phyloP scores from a whole-genome alignment of 2,888 invertebrate genomes.

The Julus scandinavius region DNA sequence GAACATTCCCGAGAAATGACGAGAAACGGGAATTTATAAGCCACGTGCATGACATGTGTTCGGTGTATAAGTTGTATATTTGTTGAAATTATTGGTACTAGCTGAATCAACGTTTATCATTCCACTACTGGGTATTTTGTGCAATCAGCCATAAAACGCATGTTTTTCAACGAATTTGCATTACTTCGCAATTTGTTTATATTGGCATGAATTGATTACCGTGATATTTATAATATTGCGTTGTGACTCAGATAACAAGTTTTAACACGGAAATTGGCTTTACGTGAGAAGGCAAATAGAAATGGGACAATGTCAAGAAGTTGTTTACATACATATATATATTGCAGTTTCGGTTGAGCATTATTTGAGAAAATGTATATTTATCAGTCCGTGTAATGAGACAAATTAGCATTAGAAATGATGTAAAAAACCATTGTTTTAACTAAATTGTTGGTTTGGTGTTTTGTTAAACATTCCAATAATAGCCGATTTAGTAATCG shows the following conservation, averaged over 20 bases:
- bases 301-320: neutral
- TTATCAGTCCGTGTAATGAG: neutral
- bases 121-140: too few species aligned
- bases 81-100: too few species aligned
- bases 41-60: neutral
- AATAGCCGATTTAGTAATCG: neutral
- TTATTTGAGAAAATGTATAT: neutral
- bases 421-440: neutral
- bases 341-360: neutral
- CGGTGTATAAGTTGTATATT: neutral
- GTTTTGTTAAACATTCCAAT: neutral
- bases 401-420: neutral
- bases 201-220: neutral
- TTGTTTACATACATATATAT: too few species aligned
- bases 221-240: neutral
- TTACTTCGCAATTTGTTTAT: neutral
- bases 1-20: too few species aligned
- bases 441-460: neutral
- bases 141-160: too few species aligned
- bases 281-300: conserved; percentile 14
- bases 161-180: too few species aligned
- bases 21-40: too few species aligned
- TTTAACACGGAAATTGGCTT: neutral
- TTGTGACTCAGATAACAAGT: neutral
- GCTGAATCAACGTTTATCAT: too few species aligned